These are phyloP conservation scores for Pseudocheirus occidentalis DNA, from an alignment of 2,797 vertebrate genomes.

Conservation along the genomic window DNA sequence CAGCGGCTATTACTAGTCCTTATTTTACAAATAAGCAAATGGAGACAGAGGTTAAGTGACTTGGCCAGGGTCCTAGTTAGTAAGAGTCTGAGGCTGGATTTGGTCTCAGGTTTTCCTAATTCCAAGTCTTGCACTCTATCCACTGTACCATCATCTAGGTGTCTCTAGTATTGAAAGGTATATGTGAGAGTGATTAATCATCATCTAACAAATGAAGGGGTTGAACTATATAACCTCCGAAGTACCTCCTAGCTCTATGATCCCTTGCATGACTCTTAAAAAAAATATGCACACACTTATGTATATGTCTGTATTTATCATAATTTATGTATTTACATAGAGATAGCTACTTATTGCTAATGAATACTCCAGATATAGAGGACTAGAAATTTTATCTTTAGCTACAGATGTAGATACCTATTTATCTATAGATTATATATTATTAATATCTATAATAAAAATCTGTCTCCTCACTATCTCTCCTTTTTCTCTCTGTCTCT, in stretches of 20 bases:
- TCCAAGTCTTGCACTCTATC: background rate
- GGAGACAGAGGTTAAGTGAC: background rate
- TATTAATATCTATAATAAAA: too few species aligned
- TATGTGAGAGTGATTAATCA: background rate
- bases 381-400: background rate
- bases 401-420: background rate
- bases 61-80: background rate
- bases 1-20: background rate
- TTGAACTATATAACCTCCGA: background rate
- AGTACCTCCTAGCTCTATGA: background rate
- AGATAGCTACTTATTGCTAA: slow-evolving; percentile 4
- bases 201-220: background rate
- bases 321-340: background rate
- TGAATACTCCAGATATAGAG: background rate
- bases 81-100: background rate
- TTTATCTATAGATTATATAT: too few species aligned
- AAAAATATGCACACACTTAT: background rate
- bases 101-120: background rate
- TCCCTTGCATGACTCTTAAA: background rate
- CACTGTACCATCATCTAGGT: background rate
- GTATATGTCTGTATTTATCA: background rate
- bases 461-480: too few species aligned
- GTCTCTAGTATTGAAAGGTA: background rate
- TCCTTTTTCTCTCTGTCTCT: too few species aligned
- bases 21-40: background rate